Evolutionary conservation across 2,797 vertebrate genomes (phyloP).

Genomic region (Knipowitschia caucasica): DNA sequence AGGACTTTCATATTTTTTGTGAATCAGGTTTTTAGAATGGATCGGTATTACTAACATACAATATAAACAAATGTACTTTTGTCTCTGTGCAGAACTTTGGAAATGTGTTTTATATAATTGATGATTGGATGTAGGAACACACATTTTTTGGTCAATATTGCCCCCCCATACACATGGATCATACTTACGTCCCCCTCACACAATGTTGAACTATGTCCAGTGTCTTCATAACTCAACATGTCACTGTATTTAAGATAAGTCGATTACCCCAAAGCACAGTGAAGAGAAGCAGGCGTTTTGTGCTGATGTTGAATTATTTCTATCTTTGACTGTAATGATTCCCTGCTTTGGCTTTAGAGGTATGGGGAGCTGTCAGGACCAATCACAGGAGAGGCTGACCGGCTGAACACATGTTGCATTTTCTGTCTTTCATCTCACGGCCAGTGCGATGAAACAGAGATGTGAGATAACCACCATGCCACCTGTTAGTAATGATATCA

Average conservation of each 20-base stretch:
- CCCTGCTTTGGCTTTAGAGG: constrained; percentile 35
- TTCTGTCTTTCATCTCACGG: constrained; percentile 26
- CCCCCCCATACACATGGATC: constrained; percentile 8
- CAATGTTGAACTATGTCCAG: neutral
- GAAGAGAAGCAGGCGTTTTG: constrained; percentile 15
- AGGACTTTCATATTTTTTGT: no score
- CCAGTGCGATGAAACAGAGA: constrained; percentile 16
- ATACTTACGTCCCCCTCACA: constrained; percentile 4
- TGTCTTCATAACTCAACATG: constrained; percentile 9
- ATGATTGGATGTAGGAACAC: neutral
- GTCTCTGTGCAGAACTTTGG: no score
- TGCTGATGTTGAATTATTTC: no score
- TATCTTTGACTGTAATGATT: constrained; percentile 11
- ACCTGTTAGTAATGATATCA: neutral
- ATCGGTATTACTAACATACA: no score
- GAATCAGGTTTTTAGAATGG: no score
- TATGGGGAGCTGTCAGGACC: constrained; percentile 34
- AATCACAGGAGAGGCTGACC: constrained; percentile 32
- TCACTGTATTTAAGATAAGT: constrained; percentile 11
- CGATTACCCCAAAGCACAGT: neutral
- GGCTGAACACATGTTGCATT: constrained; percentile 18
- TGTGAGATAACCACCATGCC: neutral
- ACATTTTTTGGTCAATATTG: neutral
- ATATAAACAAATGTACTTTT: no score
- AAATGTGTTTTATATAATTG: no score